phyloP scores from a whole-genome alignment of 1,140 invertebrate species.

The Leucophenga varia region DNA sequence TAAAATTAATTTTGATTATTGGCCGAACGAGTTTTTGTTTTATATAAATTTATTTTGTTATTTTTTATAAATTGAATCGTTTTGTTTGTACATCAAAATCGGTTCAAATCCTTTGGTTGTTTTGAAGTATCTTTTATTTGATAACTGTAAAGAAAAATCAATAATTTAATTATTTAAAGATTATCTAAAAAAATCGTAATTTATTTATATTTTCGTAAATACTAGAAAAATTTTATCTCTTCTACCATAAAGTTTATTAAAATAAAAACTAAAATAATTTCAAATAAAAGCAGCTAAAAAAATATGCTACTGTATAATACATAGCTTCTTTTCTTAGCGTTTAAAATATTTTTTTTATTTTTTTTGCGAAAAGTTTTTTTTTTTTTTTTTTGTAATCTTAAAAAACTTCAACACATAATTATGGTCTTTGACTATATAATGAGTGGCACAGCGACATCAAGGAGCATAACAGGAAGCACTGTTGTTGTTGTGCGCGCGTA shows the following conservation, averaged over 20 bases:
- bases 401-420: constrained; percentile 53
- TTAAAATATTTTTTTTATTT: constrained; percentile 5
- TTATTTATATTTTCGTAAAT: too few species aligned
- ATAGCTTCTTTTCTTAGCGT: background rate
- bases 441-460: constrained; percentile 39
- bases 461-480: constrained; percentile 26
- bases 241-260: too few species aligned
- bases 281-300: background rate
- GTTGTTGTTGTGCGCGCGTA: too few species aligned
- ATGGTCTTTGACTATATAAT: constrained; percentile 54
- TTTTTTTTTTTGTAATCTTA: constrained; percentile 25
- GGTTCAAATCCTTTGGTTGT: constrained; percentile 45
- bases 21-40: constrained; percentile 13
- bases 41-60: constrained; percentile 15
- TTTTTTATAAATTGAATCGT: too few species aligned
- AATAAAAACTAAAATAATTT: too few species aligned
- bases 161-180: constrained; percentile 9
- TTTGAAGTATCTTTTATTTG: background rate
- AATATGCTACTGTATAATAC: too few species aligned
- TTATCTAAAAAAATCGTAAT: constrained; percentile 3
- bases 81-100: constrained; percentile 13
- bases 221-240: too few species aligned
- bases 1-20: constrained; percentile 37
- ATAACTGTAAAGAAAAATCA: constrained; percentile 23
- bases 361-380: constrained; percentile 13